A percentile compares a stretch with the other conserved stretches of the same genome.
These are phyloP conservation scores for Piaya cayana DNA, from an alignment of 2,113 vertebrate species.

Conservation along the genomic window DNA sequence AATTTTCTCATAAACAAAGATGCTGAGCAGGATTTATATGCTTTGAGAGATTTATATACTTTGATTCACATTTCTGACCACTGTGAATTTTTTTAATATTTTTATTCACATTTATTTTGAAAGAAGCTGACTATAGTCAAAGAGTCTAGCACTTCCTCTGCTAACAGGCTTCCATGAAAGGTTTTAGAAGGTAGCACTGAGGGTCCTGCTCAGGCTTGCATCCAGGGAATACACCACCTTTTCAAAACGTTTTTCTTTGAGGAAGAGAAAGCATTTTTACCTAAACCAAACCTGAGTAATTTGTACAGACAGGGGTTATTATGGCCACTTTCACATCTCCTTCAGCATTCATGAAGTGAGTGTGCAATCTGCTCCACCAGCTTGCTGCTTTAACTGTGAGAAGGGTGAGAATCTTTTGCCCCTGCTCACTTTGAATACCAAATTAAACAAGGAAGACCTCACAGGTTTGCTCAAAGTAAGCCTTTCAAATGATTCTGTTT, in stretches of 20 bases:
- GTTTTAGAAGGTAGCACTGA: not conserved
- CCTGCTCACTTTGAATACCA: not conserved
- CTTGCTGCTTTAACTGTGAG: not conserved
- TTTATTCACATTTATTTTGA: not conserved
- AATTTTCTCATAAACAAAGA: not conserved
- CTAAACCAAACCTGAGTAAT: not conserved
- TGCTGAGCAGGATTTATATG: not conserved
- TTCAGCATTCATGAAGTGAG: not conserved
- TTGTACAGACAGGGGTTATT: not conserved
- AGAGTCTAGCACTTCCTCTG: not conserved
- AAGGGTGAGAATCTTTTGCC: not conserved
- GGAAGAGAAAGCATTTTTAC: not conserved
- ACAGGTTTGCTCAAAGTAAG: not conserved
- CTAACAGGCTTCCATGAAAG: not conserved
- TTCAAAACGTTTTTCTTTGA: not conserved
- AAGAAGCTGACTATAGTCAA: not conserved
- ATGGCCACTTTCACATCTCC: not conserved
- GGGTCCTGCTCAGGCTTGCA: not conserved
- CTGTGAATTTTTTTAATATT: fast-evolving
- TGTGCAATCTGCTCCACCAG: not conserved
- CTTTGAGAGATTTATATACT: not conserved
- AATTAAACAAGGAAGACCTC: not conserved
- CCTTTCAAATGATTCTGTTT: not conserved
- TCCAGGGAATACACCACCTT: fast-evolving
- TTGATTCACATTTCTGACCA: not conserved